These are phyloP conservation scores for Diglossa cyanea DNA, from an alignment of 2,797 vertebrate species.

Conservation along the genomic window DNA sequence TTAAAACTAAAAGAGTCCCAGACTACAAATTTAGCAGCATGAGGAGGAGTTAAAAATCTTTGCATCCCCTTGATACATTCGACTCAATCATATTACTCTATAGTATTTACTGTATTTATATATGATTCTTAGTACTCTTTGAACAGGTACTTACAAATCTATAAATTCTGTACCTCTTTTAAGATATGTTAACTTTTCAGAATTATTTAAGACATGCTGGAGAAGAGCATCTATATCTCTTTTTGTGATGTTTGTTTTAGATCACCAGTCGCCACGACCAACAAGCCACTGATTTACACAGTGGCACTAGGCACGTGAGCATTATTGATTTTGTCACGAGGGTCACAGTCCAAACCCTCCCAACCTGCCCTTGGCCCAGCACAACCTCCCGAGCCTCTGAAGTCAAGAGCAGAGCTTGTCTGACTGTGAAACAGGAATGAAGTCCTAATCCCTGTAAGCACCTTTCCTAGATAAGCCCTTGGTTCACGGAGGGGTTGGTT, in stretches of 20 bases:
- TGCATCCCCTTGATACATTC: background rate
- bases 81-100: background rate
- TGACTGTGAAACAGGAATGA: background rate
- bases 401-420: background rate
- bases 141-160: background rate
- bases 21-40: background rate
- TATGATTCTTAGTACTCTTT: background rate
- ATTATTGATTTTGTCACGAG: background rate
- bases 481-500: background rate
- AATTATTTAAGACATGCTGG: background rate
- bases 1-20: background rate
- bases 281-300: background rate
- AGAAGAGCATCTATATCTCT: rapidly evolving
- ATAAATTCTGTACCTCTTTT: background rate
- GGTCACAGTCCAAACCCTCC: background rate
- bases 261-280: background rate
- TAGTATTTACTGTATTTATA: background rate
- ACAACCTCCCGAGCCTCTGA: background rate
- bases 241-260: background rate
- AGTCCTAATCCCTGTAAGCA: slow-evolving; percentile 21
- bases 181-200: background rate
- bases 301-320: background rate
- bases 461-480: slow-evolving; percentile 6
- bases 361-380: background rate
- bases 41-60: background rate